These are phyloP conservation scores for Puffinus mauretanicus DNA, from an alignment of 2,113 vertebrate species.

Conservation along the genomic window DNA sequence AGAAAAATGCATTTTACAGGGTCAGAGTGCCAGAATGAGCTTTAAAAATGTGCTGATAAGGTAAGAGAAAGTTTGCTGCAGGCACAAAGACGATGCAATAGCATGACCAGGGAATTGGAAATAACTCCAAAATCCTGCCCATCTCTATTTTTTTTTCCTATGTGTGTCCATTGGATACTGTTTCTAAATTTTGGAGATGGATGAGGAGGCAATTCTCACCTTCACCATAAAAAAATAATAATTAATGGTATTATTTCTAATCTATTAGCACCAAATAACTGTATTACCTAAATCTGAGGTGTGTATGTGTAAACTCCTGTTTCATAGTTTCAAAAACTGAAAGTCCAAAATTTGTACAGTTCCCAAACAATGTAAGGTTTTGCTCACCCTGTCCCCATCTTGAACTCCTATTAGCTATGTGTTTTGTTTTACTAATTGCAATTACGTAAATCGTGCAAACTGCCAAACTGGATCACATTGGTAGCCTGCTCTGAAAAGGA, in stretches of 20 bases:
- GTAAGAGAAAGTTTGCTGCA: background rate
- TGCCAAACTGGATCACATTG: background rate
- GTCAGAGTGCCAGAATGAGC: background rate
- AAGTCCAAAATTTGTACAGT: background rate
- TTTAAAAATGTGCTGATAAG: background rate
- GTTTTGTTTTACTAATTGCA: background rate
- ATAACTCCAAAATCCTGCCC: background rate
- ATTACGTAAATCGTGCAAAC: background rate
- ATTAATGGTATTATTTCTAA: background rate
- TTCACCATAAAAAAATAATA: background rate
- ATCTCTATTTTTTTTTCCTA: background rate
- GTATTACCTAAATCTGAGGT: background rate
- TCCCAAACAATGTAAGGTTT: background rate
- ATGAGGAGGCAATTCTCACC: background rate
- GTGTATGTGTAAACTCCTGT: fast-evolving
- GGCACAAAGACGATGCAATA: background rate
- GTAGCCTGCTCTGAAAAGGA: background rate
- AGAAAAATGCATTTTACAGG: background rate
- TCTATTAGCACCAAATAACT: background rate
- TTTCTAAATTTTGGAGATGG: background rate
- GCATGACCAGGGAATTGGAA: background rate
- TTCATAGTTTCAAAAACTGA: background rate
- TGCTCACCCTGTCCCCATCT: background rate
- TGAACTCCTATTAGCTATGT: background rate
- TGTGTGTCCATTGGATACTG: background rate